These are phyloP conservation scores for Tokudaia tokunoshimensis DNA, from an alignment of 2,797 vertebrate species.

Conservation along the genomic window DNA sequence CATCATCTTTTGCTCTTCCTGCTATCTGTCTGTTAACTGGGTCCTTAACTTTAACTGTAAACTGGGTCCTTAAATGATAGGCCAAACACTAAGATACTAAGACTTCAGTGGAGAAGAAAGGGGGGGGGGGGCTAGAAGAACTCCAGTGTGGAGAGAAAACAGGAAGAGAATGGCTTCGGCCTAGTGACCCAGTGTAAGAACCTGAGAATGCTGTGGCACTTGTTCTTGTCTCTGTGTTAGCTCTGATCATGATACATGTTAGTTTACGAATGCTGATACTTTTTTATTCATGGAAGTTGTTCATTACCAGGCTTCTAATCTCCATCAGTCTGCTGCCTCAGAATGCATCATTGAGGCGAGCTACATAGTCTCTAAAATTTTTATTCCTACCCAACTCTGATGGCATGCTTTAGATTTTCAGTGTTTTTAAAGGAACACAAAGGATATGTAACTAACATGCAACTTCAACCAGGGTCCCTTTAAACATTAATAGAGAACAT, in stretches of 20 bases:
- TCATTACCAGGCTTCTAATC: neutral
- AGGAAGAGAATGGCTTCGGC: neutral
- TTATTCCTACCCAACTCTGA: neutral
- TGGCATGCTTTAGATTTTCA: neutral
- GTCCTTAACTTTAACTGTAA: neutral
- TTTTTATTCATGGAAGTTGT: neutral
- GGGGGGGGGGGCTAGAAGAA: neutral
- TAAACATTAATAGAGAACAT: slow-evolving; percentile 16
- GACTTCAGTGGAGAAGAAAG: neutral
- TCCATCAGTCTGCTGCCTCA: neutral
- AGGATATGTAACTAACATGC: neutral
- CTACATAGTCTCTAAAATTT: neutral
- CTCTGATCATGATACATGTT: neutral
- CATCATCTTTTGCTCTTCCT: slow-evolving; percentile 8
- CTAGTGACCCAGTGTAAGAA: neutral
- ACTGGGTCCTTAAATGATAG: neutral
- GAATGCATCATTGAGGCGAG: neutral
- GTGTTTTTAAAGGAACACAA: neutral
- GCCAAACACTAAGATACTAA: neutral
- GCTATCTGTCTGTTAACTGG: neutral
- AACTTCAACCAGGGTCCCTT: neutral
- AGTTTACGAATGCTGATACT: neutral
- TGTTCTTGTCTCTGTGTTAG: neutral
- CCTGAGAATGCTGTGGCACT: neutral
- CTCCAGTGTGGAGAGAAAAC: neutral